Base-by-base conservation (phyloP, 2,797 vertebrate species). In the Scleropages formosus region DNA sequence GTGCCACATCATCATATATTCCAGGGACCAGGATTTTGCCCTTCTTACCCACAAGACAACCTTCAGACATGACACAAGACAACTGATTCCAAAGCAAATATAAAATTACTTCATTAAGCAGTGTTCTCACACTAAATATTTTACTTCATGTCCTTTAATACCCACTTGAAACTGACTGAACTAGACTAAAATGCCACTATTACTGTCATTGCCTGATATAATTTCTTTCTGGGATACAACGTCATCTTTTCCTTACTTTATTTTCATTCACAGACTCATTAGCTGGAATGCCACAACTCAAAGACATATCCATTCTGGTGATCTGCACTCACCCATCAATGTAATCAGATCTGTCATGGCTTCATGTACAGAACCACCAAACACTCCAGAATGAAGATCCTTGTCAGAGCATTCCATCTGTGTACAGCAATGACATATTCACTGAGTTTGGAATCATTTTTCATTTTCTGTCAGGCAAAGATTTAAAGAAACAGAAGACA, bases 361-460 rank as follows among this genome's bases (percentile, higher is more conserved):
- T 81, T 99, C 97, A 4, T 98, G 93, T 39, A 99, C 93, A 0
- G 97, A 98, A 11, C 98, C 98, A 0, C 98, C 98, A 60, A 98
- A 98, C 73, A 98, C 96, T 0, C 98, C 97, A 0, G 97, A 99
- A 81, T 99, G 98, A 15, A 99, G 94, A 83, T 99, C 98, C 82
- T 92, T 98, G 51, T 80, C 87, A 66, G 87, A 84, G 46, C 95
- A 94, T 62, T 93, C 91, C 82, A 99, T 90, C 98, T 98, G 82
- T 0, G 80, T 10, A 18, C 31, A 64, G 11, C 27, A 59, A 72
- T 10, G n/a, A n/a, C n/a, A n/a, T n/a, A n/a, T n/a, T n/a, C n/a
- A n/a, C n/a, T n/a, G n/a, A n/a, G n/a, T n/a, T n/a, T n/a, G n/a
- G n/a, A n/a, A n/a, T n/a, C n/a, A n/a, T n/a, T n/a, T n/a, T n/a